Evolutionary conservation across 2,113 vertebrate genomes (phyloP), one percentile per base, ranked within the genome.

Genomic region (Gyps fulvus): DNA sequence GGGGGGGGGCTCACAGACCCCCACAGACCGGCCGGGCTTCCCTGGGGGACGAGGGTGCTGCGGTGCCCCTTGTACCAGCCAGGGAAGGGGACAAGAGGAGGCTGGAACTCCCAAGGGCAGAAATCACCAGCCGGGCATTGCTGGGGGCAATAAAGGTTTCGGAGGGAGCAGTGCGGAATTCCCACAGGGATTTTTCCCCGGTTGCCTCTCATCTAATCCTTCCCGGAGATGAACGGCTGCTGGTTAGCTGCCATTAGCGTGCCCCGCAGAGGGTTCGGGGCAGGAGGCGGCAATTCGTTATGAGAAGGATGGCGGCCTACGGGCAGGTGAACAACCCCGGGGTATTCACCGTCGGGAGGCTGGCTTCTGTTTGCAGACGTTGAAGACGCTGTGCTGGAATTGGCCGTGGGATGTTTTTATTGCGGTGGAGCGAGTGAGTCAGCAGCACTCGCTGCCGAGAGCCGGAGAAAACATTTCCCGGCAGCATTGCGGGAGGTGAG

Each of bases 301-400:
- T 1, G 4, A 13, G 59, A 6, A 47, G 43, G 40, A 6, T 27
- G 27, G 49, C 31, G 14, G 71, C 3, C 3, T 2, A 7, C 0
- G 5, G 54, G 21, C n/a, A 31, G 52, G n/a, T 25, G 86, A 59
- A 40, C 27, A 54, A 7, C 42, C n/a, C 15, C 5, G 2, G 43
- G n/a, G 49, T 7, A 21, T 42, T 80, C 16, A 12, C 5, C 23
- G 0, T 1, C 0, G 2, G 38, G 47, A 65, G 38, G 57, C 11
- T 8, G 5, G 76, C 66, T 67, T 31, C 62, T 26, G 90, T 61
- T 69, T 27, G 69, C 83, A 23, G 80, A 34, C 20, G 5, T 27
- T 36, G 61, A 13, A 26, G 31, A 34, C 3, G 16, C 26, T 10
- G 26, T 5, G 26, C 61, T 13, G 66, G 81, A 74, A 43, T 4